phyloP scores from a whole-genome alignment of 2,888 invertebrate species.

The Chalcis sispes region DNA sequence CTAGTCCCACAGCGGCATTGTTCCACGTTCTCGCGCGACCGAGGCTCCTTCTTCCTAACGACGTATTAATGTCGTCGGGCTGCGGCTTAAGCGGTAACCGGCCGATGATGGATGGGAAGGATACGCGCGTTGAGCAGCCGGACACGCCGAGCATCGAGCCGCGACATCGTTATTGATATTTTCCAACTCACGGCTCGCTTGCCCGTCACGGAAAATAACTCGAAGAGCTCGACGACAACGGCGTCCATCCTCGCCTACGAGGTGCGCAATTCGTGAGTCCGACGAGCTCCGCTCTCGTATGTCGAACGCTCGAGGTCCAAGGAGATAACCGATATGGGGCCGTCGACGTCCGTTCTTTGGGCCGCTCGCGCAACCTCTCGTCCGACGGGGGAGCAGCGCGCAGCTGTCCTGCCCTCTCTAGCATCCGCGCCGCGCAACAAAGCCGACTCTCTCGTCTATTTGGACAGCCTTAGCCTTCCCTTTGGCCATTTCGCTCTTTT shows the following conservation, averaged over 20 bases:
- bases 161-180: slow-evolving; percentile 50
- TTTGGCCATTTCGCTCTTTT: slow-evolving; percentile 71
- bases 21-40: slow-evolving; percentile 64
- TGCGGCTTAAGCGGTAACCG: slow-evolving; percentile 75
- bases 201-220: no score
- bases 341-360: slow-evolving; percentile 44
- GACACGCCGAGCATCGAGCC: not conserved
- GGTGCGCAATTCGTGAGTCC: no score
- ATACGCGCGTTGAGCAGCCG: slow-evolving; percentile 47
- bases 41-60: slow-evolving; percentile 71
- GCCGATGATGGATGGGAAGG: slow-evolving; percentile 73
- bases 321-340: slow-evolving; percentile 55
- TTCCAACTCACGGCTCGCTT: slow-evolving; percentile 16
- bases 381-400: slow-evolving; percentile 14
- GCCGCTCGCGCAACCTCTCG: not conserved
- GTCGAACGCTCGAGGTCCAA: not conserved
- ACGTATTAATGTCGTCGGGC: slow-evolving; percentile 75
- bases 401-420: slow-evolving; percentile 47
- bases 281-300: not conserved
- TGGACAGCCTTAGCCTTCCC: slow-evolving; percentile 74
- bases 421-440: slow-evolving; percentile 5
- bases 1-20: slow-evolving; percentile 61
- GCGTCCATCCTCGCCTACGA: no score
- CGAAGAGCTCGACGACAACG: no score
- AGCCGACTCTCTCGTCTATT: slow-evolving; percentile 62